phyloP scores from a whole-genome alignment of 2,797 vertebrate genomes.

The Tamandua tetradactyla region DNA sequence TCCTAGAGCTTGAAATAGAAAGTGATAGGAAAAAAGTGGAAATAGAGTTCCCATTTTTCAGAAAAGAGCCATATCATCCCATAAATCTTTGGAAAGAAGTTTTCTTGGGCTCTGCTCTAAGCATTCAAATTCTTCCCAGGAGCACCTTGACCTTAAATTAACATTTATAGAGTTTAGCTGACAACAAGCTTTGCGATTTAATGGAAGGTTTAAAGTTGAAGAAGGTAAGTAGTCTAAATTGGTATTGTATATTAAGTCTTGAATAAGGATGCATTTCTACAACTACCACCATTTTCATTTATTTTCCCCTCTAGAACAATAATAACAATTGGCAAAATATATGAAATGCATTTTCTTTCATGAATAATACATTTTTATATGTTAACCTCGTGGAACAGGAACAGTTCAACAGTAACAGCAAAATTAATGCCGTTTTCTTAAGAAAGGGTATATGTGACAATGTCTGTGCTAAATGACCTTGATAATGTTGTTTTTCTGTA shows the following conservation, averaged over 20 bases:
- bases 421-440: conserved; percentile 37
- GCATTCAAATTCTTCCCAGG: conserved; percentile 79
- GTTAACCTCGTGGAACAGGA: conserved; percentile 74
- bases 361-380: conserved; percentile 82
- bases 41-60: conserved; percentile 76
- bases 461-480: conserved; percentile 52
- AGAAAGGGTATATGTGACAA: conserved; percentile 39
- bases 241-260: conserved; percentile 77
- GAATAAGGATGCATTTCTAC: conserved; percentile 73
- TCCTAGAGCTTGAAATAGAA: conserved; percentile 79
- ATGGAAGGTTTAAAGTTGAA: conserved; percentile 77
- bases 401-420: conserved; percentile 52
- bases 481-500: conserved; percentile 20
- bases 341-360: conserved; percentile 76
- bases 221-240: conserved; percentile 80
- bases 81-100: conserved; percentile 79
- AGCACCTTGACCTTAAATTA: conserved; percentile 82
- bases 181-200: conserved; percentile 77
- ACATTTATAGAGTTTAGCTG: conserved; percentile 81
- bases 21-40: conserved; percentile 77
- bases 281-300: conserved; percentile 77
- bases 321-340: conserved; percentile 80
- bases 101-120: conserved; percentile 74
- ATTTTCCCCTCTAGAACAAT: conserved; percentile 81
- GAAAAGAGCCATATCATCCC: conserved; percentile 76